Conservation (phyloP, 2,888 invertebrate species). For the Campoplex nolae region DNA sequence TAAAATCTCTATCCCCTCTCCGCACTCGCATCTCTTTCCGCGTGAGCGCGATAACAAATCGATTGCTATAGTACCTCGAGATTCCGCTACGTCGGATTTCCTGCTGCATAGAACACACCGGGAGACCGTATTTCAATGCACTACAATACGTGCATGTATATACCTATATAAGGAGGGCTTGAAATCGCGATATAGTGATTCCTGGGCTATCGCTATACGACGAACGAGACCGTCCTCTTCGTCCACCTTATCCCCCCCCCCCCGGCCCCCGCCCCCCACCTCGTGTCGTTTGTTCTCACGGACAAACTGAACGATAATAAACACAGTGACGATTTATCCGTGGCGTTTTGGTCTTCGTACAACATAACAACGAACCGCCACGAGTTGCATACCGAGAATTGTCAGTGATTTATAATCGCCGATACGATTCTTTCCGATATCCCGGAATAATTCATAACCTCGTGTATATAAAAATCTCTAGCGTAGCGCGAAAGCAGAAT, state of each 20-base stretch:
- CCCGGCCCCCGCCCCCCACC: not conserved
- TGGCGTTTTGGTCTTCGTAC: not conserved
- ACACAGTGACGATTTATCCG: conserved; percentile 56
- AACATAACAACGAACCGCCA: not conserved
- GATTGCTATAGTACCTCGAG: conserved; percentile 56
- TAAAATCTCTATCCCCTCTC: not conserved
- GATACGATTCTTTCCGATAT: conserved; percentile 39
- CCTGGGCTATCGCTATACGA: not conserved
- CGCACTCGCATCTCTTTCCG: not conserved
- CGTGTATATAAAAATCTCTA: not conserved
- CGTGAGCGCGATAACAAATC: conserved; percentile 64
- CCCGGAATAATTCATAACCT: conserved; percentile 41
- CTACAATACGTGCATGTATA: not conserved
- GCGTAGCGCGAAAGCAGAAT: conserved; percentile 9
- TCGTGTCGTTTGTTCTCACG: conserved; percentile 54
- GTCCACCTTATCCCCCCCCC: not conserved
- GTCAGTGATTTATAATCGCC: conserved; percentile 32
- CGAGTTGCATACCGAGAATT: conserved; percentile 1
- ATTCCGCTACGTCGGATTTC: conserved; percentile 55
- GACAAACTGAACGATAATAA: conserved; percentile 63
- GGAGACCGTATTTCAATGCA: conserved; percentile 21
- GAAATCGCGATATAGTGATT: conserved; percentile 37
- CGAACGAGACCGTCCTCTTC: conserved; percentile 15
- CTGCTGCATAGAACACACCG: conserved; percentile 7
- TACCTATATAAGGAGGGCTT: not conserved